Conservation (phyloP, 2,113 vertebrate genomes). For the Seriola aureovittata region DNA sequence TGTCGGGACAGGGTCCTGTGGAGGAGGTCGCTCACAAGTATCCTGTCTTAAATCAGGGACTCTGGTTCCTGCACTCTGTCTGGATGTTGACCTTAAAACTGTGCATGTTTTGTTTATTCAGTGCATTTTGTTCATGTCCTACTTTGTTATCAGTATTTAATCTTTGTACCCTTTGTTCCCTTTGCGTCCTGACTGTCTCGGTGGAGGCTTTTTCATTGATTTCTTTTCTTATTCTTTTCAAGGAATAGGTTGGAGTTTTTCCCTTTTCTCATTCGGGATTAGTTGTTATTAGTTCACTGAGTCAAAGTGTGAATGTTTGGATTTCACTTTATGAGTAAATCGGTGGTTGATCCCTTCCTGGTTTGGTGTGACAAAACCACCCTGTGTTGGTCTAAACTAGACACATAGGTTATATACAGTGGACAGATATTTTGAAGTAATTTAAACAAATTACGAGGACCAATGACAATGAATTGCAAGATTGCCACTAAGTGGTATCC, state of each 20-base stretch:
- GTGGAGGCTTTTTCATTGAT: neutral
- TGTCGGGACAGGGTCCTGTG: slow-evolving; percentile 93
- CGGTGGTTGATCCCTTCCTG: neutral
- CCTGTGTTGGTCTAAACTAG: neutral
- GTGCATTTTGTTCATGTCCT: slow-evolving; percentile 39
- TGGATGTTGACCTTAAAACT: slow-evolving; percentile 43
- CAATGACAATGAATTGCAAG: neutral
- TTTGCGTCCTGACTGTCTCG: slow-evolving; percentile 9
- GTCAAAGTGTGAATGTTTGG: neutral
- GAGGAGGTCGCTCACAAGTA: slow-evolving; percentile 92
- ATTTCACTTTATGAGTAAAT: neutral
- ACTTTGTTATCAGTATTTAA: slow-evolving; percentile 62
- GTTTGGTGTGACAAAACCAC: neutral
- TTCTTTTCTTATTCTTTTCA: neutral
- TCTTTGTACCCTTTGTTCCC: slow-evolving; percentile 46
- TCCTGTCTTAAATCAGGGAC: slow-evolving; percentile 81
- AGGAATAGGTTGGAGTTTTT: neutral
- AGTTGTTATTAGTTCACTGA: neutral
- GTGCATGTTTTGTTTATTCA: slow-evolving; percentile 55
- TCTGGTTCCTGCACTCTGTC: neutral
- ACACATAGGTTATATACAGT: neutral
- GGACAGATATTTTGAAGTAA: neutral
- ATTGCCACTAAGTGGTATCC: neutral
- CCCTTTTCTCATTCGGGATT: neutral
- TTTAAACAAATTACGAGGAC: neutral